phyloP scores from a whole-genome alignment of 2,888 invertebrate genomes.

The Tiphia femorata region DNA sequence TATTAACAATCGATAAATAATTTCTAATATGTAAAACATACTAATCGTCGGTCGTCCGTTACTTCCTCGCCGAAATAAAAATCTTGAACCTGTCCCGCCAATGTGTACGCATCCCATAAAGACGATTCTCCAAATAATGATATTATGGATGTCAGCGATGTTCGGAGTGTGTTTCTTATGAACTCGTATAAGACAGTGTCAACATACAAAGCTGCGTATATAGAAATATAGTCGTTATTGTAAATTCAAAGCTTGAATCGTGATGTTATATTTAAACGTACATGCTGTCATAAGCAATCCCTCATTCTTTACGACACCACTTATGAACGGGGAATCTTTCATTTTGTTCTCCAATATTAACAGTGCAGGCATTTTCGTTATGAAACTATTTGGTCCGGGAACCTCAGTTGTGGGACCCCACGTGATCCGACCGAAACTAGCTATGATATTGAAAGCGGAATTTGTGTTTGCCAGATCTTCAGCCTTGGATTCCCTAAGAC shows the following conservation, averaged over 20 bases:
- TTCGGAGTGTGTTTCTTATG: background rate
- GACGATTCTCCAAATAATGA: background rate
- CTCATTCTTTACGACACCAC: slow-evolving; percentile 36
- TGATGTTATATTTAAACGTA: slow-evolving; percentile 11
- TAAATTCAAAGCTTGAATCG: background rate
- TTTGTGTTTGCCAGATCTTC: slow-evolving; percentile 12
- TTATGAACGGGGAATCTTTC: slow-evolving; percentile 36
- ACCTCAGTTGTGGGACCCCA: slow-evolving; percentile 43
- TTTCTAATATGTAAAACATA: too few relatives aligned
- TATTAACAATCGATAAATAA: too few relatives aligned
- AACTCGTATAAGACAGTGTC: background rate
- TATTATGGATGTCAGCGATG: background rate
- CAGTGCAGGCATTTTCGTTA: slow-evolving; percentile 31
- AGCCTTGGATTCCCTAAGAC: slow-evolving; percentile 28
- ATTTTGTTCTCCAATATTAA: slow-evolving; percentile 22
- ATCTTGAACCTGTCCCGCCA: slow-evolving; percentile 3
- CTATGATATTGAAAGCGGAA: slow-evolving; percentile 15
- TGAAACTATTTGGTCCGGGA: slow-evolving; percentile 32
- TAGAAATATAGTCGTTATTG: background rate
- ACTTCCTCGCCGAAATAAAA: slow-evolving; percentile 31
- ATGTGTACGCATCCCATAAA: background rate
- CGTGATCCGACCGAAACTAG: slow-evolving; percentile 9
- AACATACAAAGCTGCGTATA: too few relatives aligned
- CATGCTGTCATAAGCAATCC: slow-evolving; percentile 33
- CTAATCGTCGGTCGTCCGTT: slow-evolving; percentile 21